These are phyloP conservation scores for Cataglyphis cursor DNA, from an alignment of 2,888 invertebrate species.

Conservation along the genomic window DNA sequence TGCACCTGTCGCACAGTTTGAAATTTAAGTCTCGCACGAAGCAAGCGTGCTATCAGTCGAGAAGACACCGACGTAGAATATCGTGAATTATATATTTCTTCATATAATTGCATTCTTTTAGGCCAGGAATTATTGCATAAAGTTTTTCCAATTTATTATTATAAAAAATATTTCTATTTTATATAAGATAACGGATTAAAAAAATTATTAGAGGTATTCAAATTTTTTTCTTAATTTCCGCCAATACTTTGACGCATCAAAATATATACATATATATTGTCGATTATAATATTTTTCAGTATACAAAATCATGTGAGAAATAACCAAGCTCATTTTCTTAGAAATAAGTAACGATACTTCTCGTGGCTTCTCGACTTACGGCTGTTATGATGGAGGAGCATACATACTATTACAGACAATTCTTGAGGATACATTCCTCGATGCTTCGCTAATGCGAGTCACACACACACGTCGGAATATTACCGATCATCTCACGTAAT, in stretches of 20 bases:
- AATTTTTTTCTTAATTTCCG: not conserved
- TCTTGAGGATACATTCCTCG: conserved; percentile 43
- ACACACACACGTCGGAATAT: conserved; percentile 30
- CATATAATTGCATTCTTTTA: not conserved
- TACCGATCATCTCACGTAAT: conserved; percentile 52
- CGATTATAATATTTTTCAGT: not conserved
- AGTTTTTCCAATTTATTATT: not conserved
- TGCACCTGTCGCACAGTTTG: conserved; percentile 74
- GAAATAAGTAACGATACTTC: conserved; percentile 36
- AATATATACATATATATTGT: too few species aligned
- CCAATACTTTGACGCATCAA: not conserved
- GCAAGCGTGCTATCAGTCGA: conserved; percentile 15
- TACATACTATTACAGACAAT: conserved; percentile 36
- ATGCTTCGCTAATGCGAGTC: conserved; percentile 32
- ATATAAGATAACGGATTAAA: not conserved
- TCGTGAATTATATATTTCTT: not conserved
- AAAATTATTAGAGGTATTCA: not conserved
- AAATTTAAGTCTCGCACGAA: conserved; percentile 69
- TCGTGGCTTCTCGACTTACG: conserved; percentile 27
- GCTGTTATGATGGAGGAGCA: not conserved
- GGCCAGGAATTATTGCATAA: not conserved
- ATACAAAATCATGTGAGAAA: not conserved
- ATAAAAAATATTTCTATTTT: not conserved
- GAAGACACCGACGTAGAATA: not conserved
- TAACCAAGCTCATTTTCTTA: not conserved